phyloP scores from a whole-genome alignment of 2,113 vertebrate genomes.

The Numenius arquata region DNA sequence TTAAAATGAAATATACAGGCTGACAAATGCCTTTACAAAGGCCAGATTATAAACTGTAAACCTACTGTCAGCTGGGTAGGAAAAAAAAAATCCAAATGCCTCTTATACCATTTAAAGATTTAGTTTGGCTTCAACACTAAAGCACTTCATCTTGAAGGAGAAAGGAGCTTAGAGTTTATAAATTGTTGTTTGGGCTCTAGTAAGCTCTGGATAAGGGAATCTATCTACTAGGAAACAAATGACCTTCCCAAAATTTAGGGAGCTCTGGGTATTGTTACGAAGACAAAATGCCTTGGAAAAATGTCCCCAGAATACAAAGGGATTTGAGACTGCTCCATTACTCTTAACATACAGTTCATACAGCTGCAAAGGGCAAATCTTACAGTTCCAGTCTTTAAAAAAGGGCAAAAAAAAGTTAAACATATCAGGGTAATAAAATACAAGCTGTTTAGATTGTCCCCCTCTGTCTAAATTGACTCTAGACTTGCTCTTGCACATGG shows the following conservation, averaged over 20 bases:
- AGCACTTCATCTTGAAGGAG: constrained; percentile 59
- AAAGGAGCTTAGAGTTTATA: constrained; percentile 64
- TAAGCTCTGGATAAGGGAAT: constrained; percentile 63
- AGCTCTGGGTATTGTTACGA: constrained; percentile 64
- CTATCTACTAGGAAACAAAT: constrained; percentile 68
- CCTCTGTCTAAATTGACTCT: neutral
- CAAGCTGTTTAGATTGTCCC: neutral
- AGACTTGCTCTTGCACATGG: neutral
- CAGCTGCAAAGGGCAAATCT: constrained; percentile 45
- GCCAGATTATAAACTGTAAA: constrained; percentile 95
- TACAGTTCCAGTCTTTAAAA: neutral
- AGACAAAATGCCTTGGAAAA: constrained; percentile 56
- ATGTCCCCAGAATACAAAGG: constrained; percentile 37
- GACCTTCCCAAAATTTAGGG: constrained; percentile 57
- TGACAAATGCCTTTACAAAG: constrained; percentile 91
- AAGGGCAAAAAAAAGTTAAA: constrained; percentile 21
- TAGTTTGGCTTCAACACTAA: constrained; percentile 65
- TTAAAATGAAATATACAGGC: constrained; percentile 85
- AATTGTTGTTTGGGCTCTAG: constrained; percentile 61
- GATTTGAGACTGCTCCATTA: constrained; percentile 1
- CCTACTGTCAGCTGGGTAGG: constrained; percentile 84
- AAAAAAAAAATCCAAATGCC: constrained; percentile 69
- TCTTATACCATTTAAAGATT: constrained; percentile 76
- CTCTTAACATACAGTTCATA: constrained; percentile 34
- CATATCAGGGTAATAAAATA: constrained; percentile 24